These are phyloP conservation scores for Eurystomus glaucurus DNA, from an alignment of 2,797 vertebrate species.

Conservation along the genomic window DNA sequence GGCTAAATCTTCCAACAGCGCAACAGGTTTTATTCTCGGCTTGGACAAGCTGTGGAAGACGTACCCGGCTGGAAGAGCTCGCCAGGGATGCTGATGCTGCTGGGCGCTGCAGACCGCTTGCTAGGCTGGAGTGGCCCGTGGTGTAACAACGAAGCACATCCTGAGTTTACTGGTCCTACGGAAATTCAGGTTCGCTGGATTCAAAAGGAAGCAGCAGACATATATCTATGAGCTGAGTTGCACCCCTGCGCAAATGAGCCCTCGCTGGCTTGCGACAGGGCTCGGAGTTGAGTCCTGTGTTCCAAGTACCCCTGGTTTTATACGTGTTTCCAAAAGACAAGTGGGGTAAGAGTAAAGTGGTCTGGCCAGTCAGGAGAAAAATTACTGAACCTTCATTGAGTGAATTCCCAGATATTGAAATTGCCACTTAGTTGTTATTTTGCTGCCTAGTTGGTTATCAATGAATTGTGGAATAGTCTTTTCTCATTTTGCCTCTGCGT, in stretches of 20 bases:
- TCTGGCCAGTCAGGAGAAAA: background rate
- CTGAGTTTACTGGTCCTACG: fast-evolving
- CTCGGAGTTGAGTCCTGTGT: background rate
- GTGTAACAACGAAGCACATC: background rate
- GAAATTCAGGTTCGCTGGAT: background rate
- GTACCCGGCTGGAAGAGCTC: fast-evolving
- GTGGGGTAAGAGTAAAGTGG: background rate
- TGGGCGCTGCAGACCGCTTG: background rate
- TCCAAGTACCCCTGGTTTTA: background rate
- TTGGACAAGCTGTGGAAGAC: fast-evolving
- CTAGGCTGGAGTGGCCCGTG: background rate
- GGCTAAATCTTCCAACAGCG: fast-evolving
- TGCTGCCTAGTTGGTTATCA: background rate
- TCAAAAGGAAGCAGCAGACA: background rate
- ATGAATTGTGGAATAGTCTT: background rate
- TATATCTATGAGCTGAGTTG: background rate
- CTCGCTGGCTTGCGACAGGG: fast-evolving
- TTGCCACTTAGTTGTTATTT: background rate
- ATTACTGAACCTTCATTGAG: background rate
- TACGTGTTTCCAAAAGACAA: background rate
- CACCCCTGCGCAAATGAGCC: fast-evolving
- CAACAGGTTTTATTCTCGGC: fast-evolving
- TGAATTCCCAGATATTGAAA: background rate
- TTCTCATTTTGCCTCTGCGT: background rate
- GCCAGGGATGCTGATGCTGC: fast-evolving